phyloP scores from a whole-genome alignment of 2,888 invertebrate species.

The Cetonia aurata region DNA sequence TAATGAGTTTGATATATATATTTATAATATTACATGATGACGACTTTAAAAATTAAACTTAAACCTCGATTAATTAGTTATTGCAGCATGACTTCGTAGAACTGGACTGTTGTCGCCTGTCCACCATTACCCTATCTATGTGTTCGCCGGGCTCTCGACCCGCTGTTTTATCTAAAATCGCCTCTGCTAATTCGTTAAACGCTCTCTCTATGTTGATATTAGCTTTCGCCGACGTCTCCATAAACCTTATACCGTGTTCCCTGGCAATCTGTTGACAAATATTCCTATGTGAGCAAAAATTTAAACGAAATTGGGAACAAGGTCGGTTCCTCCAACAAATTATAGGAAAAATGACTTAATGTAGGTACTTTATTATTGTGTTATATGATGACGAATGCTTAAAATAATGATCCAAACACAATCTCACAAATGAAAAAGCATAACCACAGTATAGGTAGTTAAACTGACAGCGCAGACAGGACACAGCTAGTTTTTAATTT shows the following conservation, averaged over 20 bases:
- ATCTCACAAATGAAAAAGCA: too few species aligned
- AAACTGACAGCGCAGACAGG: too few species aligned
- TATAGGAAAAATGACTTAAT: too few species aligned
- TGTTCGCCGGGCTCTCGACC: constrained; percentile 85
- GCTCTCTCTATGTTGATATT: constrained; percentile 97
- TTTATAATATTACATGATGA: constrained; percentile 18
- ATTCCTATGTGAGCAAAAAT: not conserved
- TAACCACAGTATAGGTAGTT: too few species aligned
- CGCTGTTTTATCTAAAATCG: constrained; percentile 92
- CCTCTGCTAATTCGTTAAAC: constrained; percentile 94
- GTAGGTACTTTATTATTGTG: too few species aligned
- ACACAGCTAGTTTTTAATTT: too few species aligned
- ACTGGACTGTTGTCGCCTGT: constrained; percentile 77
- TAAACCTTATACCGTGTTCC: constrained; percentile 95
- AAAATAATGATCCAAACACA: too few species aligned
- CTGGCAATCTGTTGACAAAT: constrained; percentile 82
- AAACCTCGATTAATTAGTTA: constrained; percentile 52
- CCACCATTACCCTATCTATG: constrained; percentile 78
- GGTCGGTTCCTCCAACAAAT: too few species aligned
- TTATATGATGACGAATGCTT: too few species aligned
- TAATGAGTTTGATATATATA: constrained; percentile 40
- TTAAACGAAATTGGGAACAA: too few species aligned
- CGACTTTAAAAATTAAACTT: constrained; percentile 21
- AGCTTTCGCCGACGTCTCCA: constrained; percentile 98
- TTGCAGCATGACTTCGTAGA: constrained; percentile 73